Percentiles rank a stretch among this genome's conserved stretches.
phyloP scores from a whole-genome alignment of 2,113 vertebrate genomes.

The Piprites chloris region DNA sequence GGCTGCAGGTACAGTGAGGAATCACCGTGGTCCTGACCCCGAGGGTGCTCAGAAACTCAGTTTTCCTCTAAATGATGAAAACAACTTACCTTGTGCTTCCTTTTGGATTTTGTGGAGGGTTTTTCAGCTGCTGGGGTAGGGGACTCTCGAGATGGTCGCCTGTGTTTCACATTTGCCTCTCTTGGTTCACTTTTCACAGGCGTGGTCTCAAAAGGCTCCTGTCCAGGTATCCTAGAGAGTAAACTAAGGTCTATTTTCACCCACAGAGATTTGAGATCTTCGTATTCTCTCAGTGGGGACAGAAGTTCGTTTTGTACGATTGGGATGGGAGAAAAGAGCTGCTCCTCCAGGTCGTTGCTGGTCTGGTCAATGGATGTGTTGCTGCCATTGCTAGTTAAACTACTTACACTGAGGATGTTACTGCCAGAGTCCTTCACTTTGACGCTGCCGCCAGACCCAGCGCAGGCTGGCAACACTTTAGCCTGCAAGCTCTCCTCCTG shows the following conservation, averaged over 20 bases:
- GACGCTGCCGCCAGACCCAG: constrained; percentile 43
- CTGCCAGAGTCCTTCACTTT: constrained; percentile 74
- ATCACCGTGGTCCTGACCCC: not conserved
- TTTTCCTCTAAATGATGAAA: not conserved
- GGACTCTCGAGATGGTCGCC: constrained; percentile 79
- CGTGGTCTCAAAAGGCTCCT: constrained; percentile 63
- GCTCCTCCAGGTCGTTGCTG: constrained; percentile 78
- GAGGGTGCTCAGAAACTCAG: not conserved
- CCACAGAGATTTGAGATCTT: constrained; percentile 88
- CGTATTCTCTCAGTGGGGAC: constrained; percentile 85
- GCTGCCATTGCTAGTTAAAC: constrained; percentile 73
- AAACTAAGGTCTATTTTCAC: constrained; percentile 91
- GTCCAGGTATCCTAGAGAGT: constrained; percentile 83
- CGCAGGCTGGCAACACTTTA: constrained; percentile 77
- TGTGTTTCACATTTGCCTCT: constrained; percentile 80
- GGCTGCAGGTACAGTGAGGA: not conserved
- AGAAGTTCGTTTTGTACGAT: constrained; percentile 79
- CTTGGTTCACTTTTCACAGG: constrained; percentile 74
- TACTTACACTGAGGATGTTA: constrained; percentile 81
- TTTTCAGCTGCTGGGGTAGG: constrained; percentile 77
- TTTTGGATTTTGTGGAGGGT: constrained; percentile 84
- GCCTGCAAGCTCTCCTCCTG: constrained; percentile 83
- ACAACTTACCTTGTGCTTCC: constrained; percentile 89
- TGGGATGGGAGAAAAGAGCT: constrained; percentile 77
- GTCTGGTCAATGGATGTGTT: constrained; percentile 81